Base-by-base conservation (phyloP, 2,113 vertebrate genomes). In the Ictidomys tridecemlineatus region DNA sequence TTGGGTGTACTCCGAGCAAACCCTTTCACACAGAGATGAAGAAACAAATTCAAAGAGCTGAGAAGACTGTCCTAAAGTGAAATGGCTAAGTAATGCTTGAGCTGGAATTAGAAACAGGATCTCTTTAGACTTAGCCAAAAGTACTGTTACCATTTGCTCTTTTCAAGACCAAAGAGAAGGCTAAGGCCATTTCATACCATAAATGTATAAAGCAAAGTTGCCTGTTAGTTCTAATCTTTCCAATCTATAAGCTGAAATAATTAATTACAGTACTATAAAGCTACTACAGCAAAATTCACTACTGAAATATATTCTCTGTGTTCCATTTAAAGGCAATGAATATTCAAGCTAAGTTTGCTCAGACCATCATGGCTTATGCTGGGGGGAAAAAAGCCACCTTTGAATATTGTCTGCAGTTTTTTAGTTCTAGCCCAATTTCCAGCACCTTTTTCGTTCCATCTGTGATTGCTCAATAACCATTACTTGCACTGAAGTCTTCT, bases 91-190 rank as follows among this genome's bases (percentile, higher is more conserved):
- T 30, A 51, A 22, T 12, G 89, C 67, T 34, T 9, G 10, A 77
- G 65, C 30, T 79, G 42, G 45, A 30, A 48, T 74, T 45, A 72
- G 17, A 90, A 82, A 22, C 13, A 80, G 58, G 4, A 91, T 79
- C 30, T 67, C 61, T n/a, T 85, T 18, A 32, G 4, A 48, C 20
- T 28, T 13, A 53, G 13, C n/a, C 24, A 61, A 37, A 90, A 56
- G 67, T 22, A 17, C 51, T 26, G 58, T 20, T 8, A 78, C 42
- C 48, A 10, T 70, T 78, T 76, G 32, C 83, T 53, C 0, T 88
- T 96, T 95, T 80, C n/a, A 80, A 82, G 42, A 56, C 88, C 45
- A 53, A 61, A 70, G 63, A 87, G 42, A 79, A 80, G 58, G 8
- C 8, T 39, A 48, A 73, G 16, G 3, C 7, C 30, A 84, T 45